These are phyloP conservation scores for Pteronotus mesoamericanus DNA, from an alignment of 2,797 vertebrate genomes.

Conservation along the genomic window DNA sequence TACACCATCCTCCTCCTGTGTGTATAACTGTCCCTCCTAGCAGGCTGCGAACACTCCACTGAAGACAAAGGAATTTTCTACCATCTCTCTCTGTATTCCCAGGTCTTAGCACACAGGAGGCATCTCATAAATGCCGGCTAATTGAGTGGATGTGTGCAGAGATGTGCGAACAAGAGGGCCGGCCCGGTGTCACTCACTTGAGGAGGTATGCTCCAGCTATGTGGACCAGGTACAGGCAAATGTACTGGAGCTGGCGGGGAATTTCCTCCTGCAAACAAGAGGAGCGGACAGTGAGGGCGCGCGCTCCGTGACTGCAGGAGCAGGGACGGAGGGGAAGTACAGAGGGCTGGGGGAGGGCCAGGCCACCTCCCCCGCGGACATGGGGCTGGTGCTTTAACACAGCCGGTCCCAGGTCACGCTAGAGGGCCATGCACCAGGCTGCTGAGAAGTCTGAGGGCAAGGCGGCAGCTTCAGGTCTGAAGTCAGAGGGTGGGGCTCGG, in stretches of 20 bases:
- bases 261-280: conserved; percentile 92
- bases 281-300: fast-evolving
- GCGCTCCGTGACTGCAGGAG: background rate
- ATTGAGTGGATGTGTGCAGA: background rate
- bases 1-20: background rate
- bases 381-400: background rate
- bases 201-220: conserved; percentile 94
- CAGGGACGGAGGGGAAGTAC: fast-evolving
- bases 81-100: background rate
- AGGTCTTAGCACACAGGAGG: background rate
- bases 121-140: background rate
- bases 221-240: conserved; percentile 94
- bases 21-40: background rate
- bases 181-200: conserved; percentile 87
- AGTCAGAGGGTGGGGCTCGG: background rate
- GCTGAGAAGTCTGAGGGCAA: background rate
- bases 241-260: conserved; percentile 94
- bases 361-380: background rate
- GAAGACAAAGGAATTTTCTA: background rate
- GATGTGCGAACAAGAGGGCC: background rate
- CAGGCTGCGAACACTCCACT: background rate
- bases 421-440: fast-evolving
- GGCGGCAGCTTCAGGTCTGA: background rate
- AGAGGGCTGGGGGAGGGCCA: fast-evolving
- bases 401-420: background rate